phyloP scores from a whole-genome alignment of 2,888 invertebrate genomes.

The Eledone cirrhosa region DNA sequence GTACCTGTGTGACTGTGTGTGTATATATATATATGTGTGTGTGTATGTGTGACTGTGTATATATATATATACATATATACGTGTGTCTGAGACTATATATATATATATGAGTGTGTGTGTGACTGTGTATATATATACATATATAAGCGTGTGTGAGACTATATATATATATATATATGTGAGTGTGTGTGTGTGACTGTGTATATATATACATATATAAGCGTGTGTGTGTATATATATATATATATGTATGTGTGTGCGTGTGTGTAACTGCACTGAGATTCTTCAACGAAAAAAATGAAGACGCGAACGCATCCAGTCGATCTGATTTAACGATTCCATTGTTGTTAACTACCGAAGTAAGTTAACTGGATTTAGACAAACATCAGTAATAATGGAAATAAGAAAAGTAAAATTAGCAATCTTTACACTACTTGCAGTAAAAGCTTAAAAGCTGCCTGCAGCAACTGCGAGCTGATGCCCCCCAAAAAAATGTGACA shows the following conservation, averaged over 20 bases:
- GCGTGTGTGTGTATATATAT: too few relatives aligned
- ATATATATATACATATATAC: background rate
- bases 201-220: too few relatives aligned
- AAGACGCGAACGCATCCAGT: background rate
- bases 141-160: background rate
- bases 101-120: background rate
- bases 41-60: background rate
- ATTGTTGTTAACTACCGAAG: background rate
- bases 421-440: too few relatives aligned
- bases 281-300: background rate
- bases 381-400: too few relatives aligned
- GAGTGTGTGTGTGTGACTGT: background rate
- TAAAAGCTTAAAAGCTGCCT: too few relatives aligned
- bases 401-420: too few relatives aligned
- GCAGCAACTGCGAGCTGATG: too few relatives aligned
- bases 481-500: too few relatives aligned
- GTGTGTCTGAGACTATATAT: background rate
- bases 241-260: too few relatives aligned
- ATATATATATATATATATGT: background rate
- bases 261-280: background rate
- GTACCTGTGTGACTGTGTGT: background rate
- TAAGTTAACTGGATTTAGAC: too few relatives aligned
- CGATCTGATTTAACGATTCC: background rate
- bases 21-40: background rate
- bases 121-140: background rate